phyloP scores from a whole-genome alignment of 2,888 invertebrate species.

The Hydrotaea cyrtoneurina region DNA sequence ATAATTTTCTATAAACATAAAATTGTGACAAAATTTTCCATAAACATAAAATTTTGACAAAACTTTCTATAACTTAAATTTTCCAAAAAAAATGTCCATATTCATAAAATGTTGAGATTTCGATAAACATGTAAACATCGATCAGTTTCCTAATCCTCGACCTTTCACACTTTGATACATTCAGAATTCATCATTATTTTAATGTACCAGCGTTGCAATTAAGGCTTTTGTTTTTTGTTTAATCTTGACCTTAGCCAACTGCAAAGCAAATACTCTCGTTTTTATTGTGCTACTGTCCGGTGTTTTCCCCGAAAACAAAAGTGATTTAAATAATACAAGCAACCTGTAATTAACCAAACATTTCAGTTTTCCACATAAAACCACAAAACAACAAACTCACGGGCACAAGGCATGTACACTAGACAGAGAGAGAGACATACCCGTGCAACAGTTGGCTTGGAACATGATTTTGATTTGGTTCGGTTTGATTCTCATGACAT shows the following conservation, averaged over 20 bases:
- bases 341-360: constrained; percentile 46
- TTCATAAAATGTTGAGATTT: too few relatives aligned
- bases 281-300: background rate
- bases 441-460: constrained; percentile 4
- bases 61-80: too few relatives aligned
- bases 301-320: constrained; percentile 27
- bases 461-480: constrained; percentile 17
- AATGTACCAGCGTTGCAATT: too few relatives aligned
- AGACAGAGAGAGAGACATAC: background rate
- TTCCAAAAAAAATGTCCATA: too few relatives aligned
- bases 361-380: constrained; percentile 22
- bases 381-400: background rate
- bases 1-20: too few relatives aligned
- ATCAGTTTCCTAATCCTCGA: too few relatives aligned
- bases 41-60: too few relatives aligned
- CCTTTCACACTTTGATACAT: too few relatives aligned
- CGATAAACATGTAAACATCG: too few relatives aligned
- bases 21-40: too few relatives aligned
- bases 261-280: background rate
- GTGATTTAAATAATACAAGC: constrained; percentile 28
- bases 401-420: background rate
- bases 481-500: constrained; percentile 55
- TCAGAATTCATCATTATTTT: too few relatives aligned
- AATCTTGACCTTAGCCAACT: constrained; percentile 51
- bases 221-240: background rate